A percentile compares a stretch with the other conserved stretches of the same genome.
phyloP scores from a whole-genome alignment of 2,113 vertebrate species.

The Phainopepla nitens region DNA sequence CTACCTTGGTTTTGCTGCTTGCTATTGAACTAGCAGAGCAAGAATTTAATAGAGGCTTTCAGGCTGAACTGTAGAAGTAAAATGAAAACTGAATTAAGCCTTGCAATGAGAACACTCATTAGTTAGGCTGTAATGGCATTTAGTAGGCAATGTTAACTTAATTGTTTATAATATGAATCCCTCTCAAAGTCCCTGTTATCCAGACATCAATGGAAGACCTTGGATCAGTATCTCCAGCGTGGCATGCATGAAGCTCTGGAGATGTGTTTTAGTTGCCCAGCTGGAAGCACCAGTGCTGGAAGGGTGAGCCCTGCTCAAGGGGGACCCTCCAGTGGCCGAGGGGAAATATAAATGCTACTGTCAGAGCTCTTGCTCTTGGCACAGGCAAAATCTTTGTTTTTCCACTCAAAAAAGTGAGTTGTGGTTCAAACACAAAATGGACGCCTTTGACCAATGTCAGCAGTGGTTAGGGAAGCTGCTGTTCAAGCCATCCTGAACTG shows the following conservation, averaged over 20 bases:
- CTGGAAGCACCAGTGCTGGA: not conserved
- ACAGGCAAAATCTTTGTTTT: not conserved
- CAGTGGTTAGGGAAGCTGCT: not conserved
- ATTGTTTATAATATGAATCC: not conserved
- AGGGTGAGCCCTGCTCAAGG: not conserved
- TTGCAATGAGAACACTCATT: not conserved
- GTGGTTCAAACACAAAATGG: not conserved
- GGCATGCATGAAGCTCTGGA: not conserved
- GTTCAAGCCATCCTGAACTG: not conserved
- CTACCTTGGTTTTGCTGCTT: not conserved
- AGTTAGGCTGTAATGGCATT: not conserved
- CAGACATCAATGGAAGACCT: not conserved
- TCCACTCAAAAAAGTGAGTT: not conserved
- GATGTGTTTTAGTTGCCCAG: not conserved
- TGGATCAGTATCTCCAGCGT: not conserved
- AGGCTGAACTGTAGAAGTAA: not conserved
- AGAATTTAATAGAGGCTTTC: slow-evolving; percentile 5
- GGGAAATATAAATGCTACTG: not conserved
- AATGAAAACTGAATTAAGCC: slow-evolving; percentile 16
- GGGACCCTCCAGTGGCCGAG: not conserved
- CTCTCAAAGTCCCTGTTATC: not conserved
- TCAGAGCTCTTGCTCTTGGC: not conserved
- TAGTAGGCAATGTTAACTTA: not conserved
- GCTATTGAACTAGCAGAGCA: not conserved
- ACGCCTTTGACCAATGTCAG: not conserved